phyloP scores from a whole-genome alignment of 2,797 vertebrate genomes.

The Huso huso region DNA sequence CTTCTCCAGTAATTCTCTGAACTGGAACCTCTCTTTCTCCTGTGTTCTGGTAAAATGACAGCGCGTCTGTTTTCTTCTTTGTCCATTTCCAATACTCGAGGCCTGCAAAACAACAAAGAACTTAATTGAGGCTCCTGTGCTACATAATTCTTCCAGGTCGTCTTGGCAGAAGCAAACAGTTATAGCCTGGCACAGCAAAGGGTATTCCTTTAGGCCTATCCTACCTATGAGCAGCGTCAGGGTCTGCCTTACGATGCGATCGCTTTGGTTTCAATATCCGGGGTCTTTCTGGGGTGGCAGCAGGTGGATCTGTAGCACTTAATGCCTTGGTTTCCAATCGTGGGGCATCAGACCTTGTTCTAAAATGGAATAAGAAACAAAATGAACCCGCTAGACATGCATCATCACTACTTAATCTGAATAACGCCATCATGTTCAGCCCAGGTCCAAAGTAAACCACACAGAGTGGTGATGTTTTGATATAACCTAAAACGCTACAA shows the following conservation, averaged over 20 bases:
- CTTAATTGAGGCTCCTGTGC: neutral
- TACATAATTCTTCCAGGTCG: neutral
- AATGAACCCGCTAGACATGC: neutral
- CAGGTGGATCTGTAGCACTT: constrained; percentile 58
- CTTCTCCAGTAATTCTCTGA: constrained; percentile 87
- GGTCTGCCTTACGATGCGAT: constrained; percentile 88
- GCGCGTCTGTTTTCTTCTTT: constrained; percentile 94
- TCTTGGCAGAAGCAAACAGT: neutral
- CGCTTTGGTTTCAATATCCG: constrained; percentile 82
- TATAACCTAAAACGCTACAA: no score
- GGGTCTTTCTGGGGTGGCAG: constrained; percentile 64
- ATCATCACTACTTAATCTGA: neutral
- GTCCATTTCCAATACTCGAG: constrained; percentile 94
- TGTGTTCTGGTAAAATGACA: constrained; percentile 65
- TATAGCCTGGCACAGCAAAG: neutral
- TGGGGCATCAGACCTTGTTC: constrained; percentile 90
- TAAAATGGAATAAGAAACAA: constrained; percentile 35
- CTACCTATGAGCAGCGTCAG: constrained; percentile 92
- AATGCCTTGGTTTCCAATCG: constrained; percentile 75
- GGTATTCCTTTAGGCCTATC: neutral
- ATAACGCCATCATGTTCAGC: neutral
- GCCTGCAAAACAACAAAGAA: constrained; percentile 50
- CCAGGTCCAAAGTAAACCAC: neutral
- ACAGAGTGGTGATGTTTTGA: neutral
- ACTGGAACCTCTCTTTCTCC: constrained; percentile 66